These are phyloP conservation scores for Campopleginae sp. DNA, from an alignment of 2,888 invertebrate species.

Conservation along the genomic window DNA sequence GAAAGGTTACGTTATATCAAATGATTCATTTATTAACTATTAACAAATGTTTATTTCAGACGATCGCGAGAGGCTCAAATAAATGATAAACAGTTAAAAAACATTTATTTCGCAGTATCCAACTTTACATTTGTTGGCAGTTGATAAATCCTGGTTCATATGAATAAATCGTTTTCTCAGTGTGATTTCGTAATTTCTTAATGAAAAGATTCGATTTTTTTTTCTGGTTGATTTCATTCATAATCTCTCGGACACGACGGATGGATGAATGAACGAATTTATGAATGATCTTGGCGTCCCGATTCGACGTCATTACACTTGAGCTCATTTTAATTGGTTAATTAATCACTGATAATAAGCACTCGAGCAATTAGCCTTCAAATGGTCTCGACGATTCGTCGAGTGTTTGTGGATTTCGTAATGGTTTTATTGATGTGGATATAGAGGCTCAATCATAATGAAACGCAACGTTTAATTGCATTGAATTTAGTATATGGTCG, in stretches of 20 bases:
- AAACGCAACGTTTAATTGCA: slow-evolving; percentile 16
- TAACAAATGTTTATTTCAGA: no score
- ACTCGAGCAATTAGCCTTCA: not conserved
- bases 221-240: not conserved
- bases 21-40: no score
- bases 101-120: no score
- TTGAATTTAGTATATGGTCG: slow-evolving; percentile 51
- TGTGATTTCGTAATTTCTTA: no score
- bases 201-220: not conserved
- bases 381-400: not conserved
- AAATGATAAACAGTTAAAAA: no score
- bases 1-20: no score
- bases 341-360: slow-evolving; percentile 13
- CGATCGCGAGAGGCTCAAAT: no score
- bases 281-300: not conserved
- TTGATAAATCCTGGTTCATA: no score
- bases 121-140: no score
- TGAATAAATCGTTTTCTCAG: no score
- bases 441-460: slow-evolving; percentile 15
- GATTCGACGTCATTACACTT: not conserved
- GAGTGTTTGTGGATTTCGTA: not conserved
- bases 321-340: not conserved
- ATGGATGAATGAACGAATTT: not conserved
- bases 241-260: not conserved
- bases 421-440: slow-evolving; percentile 9